A percentile compares a stretch with the other conserved stretches of the same genome.
These are phyloP conservation scores for Eriosoma lanigerum DNA, from an alignment of 1,140 invertebrate species.

Conservation along the genomic window DNA sequence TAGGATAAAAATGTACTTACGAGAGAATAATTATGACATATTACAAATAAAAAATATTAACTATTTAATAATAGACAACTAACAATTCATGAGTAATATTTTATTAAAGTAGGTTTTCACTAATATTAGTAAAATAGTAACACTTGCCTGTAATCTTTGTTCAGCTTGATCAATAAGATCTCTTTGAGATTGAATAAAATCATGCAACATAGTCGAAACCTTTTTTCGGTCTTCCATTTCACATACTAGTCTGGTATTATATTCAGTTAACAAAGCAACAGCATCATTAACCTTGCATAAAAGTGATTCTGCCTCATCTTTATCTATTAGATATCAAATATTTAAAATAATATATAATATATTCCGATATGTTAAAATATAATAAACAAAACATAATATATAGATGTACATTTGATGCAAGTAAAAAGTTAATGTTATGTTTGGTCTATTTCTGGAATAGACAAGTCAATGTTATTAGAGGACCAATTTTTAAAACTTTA, in stretches of 20 bases:
- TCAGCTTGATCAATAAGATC: slow-evolving; percentile 83
- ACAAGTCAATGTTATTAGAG: too few relatives aligned
- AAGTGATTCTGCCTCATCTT: slow-evolving; percentile 71
- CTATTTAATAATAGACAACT: too few relatives aligned
- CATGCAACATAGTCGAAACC: slow-evolving; percentile 80
- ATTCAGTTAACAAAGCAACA: slow-evolving; percentile 79
- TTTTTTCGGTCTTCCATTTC: slow-evolving; percentile 87
- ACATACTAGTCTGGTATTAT: slow-evolving; percentile 79
- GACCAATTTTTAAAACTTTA: too few relatives aligned
- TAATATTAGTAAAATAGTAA: too few relatives aligned
- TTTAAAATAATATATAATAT: neutral
- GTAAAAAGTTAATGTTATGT: too few relatives aligned
- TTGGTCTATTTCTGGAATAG: too few relatives aligned
- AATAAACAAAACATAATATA: slow-evolving; percentile 1
- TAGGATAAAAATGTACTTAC: too few relatives aligned
- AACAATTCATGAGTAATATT: too few relatives aligned
- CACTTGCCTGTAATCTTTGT: slow-evolving; percentile 75
- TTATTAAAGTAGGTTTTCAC: too few relatives aligned
- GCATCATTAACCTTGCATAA: slow-evolving; percentile 82
- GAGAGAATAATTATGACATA: too few relatives aligned
- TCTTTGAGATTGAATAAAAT: slow-evolving; percentile 82
- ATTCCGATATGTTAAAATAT: neutral
- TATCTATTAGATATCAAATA: slow-evolving; percentile 62
- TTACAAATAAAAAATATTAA: too few relatives aligned
- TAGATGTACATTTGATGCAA: too few relatives aligned